A percentile compares a stretch with the other conserved stretches of the same genome.
These are phyloP conservation scores for Clarias laeviceps DNA, from an alignment of 2,797 vertebrate species.

Conservation along the genomic window DNA sequence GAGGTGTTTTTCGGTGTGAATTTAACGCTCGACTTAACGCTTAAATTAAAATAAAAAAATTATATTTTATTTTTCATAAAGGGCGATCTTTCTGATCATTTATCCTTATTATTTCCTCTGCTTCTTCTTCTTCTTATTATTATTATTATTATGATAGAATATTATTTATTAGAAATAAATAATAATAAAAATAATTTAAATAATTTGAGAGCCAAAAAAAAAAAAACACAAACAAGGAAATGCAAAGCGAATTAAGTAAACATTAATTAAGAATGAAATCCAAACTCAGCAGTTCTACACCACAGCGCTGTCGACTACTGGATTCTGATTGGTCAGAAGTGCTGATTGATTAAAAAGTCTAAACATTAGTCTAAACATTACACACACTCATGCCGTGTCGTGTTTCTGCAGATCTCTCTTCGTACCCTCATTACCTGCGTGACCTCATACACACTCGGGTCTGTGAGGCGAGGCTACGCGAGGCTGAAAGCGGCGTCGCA, in stretches of 20 bases:
- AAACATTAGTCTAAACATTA: background rate
- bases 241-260: background rate
- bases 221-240: too few relatives aligned
- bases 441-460: slow-evolving; percentile 88
- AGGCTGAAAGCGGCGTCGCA: slow-evolving; percentile 79
- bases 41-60: background rate
- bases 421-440: slow-evolving; percentile 82
- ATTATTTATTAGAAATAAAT: background rate
- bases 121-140: too few relatives aligned
- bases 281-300: background rate
- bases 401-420: slow-evolving; percentile 68
- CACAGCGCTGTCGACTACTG: background rate
- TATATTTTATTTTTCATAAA: background rate
- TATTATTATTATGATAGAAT: background rate
- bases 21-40: background rate
- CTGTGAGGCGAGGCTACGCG: slow-evolving; percentile 79
- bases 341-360: background rate
- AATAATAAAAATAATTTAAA: too few relatives aligned
- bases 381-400: background rate
- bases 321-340: slow-evolving; percentile 1
- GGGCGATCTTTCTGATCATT: too few relatives aligned
- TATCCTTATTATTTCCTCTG: too few relatives aligned
- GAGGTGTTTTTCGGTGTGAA: background rate
- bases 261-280: background rate
- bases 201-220: background rate